These are phyloP conservation scores for Forficula auricularia DNA, from an alignment of 1,140 invertebrate species.

Conservation along the genomic window DNA sequence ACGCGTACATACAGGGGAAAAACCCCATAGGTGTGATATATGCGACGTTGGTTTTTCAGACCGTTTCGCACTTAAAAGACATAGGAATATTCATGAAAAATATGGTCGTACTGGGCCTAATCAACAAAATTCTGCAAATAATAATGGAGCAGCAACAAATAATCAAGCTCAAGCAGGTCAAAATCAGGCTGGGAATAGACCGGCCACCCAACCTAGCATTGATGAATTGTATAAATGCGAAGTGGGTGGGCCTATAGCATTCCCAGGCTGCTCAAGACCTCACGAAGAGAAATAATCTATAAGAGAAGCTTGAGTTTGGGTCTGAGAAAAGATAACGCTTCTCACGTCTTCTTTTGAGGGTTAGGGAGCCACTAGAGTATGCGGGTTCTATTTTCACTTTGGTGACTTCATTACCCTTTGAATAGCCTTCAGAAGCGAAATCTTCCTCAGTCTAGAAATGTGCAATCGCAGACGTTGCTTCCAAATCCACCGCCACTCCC, in stretches of 20 bases:
- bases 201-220: constrained; percentile 18
- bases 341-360: too few relatives aligned
- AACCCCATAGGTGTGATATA: constrained; percentile 46
- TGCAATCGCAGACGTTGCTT: too few relatives aligned
- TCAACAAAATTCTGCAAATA: constrained; percentile 13
- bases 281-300: constrained; percentile 11
- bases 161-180: constrained; percentile 23
- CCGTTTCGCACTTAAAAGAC: constrained; percentile 57
- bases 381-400: too few relatives aligned
- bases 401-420: too few relatives aligned
- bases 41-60: constrained; percentile 74
- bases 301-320: constrained; percentile 13
- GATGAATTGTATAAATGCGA: constrained; percentile 34
- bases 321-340: constrained; percentile 12
- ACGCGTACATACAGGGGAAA: constrained; percentile 33
- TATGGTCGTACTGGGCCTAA: constrained; percentile 39
- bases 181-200: constrained; percentile 22
- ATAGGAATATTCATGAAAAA: constrained; percentile 60
- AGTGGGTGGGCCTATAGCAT: constrained; percentile 23
- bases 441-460: too few relatives aligned
- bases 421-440: too few relatives aligned
- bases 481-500: too few relatives aligned
- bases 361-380: too few relatives aligned
- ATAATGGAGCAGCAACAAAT: constrained; percentile 12
- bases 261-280: constrained; percentile 23